Percentiles rank a stretch among this genome's conserved stretches.
These are phyloP conservation scores for Napeogenes sylphis DNA, from an alignment of 2,888 invertebrate genomes.

Conservation along the genomic window DNA sequence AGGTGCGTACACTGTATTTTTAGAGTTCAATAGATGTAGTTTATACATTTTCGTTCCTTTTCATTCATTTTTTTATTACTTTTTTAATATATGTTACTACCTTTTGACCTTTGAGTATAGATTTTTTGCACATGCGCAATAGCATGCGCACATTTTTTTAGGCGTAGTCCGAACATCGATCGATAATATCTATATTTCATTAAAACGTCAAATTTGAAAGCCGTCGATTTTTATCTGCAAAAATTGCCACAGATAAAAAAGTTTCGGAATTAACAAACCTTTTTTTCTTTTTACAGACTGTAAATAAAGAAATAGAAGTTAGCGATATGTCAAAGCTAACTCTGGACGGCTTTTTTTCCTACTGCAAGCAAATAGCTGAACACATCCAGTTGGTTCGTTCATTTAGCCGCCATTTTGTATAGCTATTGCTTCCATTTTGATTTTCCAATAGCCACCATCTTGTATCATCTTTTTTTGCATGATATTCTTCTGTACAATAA, in stretches of 20 bases:
- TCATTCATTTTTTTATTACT: conserved; percentile 25
- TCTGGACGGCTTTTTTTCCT: conserved; percentile 76
- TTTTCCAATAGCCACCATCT: conserved; percentile 44
- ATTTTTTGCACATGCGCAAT: conserved; percentile 43
- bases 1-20: conserved; percentile 17
- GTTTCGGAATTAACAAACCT: conserved; percentile 44
- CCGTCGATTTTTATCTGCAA: conserved; percentile 30
- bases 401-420: conserved; percentile 51
- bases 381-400: conserved; percentile 77
- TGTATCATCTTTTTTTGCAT: conserved; percentile 34
- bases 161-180: background rate
- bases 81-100: conserved; percentile 22
- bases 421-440: conserved; percentile 48
- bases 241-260: conserved; percentile 16
- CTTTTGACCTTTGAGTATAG: conserved; percentile 40
- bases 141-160: conserved; percentile 23
- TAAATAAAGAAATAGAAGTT: conserved; percentile 51
- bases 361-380: conserved; percentile 78
- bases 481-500: conserved; percentile 19
- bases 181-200: background rate
- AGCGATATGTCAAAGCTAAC: conserved; percentile 72
- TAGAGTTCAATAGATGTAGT: conserved; percentile 8
- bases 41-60: conserved; percentile 18
- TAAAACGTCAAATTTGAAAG: conserved; percentile 17
- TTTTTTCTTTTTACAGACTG: conserved; percentile 69